Conservation (phyloP, 2,888 invertebrate genomes). For the Andrena minutula region DNA sequence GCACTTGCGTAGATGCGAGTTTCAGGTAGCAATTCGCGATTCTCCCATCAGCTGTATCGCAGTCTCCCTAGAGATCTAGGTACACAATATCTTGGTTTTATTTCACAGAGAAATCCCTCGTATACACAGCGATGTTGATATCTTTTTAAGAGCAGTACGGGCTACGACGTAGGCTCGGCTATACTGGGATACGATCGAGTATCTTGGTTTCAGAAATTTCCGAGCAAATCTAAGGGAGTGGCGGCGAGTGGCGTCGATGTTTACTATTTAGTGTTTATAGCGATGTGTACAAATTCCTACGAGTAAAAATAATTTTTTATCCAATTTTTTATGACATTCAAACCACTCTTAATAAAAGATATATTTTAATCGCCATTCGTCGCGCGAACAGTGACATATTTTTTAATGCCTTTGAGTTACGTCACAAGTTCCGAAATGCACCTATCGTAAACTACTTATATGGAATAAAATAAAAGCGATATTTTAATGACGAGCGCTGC, state of each 20-base stretch:
- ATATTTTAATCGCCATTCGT: conserved; percentile 38
- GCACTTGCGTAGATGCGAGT: neutral
- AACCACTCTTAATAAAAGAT: conserved; percentile 22
- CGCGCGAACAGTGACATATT: conserved; percentile 33
- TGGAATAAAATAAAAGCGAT: conserved; percentile 7
- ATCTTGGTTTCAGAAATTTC: conserved; percentile 16
- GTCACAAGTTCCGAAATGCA: conserved; percentile 20
- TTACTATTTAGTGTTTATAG: too few species aligned
- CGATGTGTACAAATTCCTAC: conserved; percentile 35
- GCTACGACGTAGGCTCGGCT: neutral
- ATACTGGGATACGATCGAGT: neutral
- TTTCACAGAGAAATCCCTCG: conserved; percentile 21
- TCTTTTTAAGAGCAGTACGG: neutral
- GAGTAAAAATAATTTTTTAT: conserved; percentile 25
- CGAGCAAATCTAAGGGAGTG: neutral
- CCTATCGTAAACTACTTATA: neutral
- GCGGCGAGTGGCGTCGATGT: too few species aligned
- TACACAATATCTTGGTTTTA: conserved; percentile 20
- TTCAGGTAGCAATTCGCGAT: too few species aligned
- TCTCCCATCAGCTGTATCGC: conserved; percentile 31
- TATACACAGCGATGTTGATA: conserved; percentile 12
- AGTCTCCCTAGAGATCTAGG: conserved; percentile 9
- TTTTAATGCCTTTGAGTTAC: conserved; percentile 46
- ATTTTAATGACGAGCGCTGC: conserved; percentile 9
- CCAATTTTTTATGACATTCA: conserved; percentile 36